Conservation (phyloP, 2,888 invertebrate genomes). For the Dicyrtomina minuta region DNA sequence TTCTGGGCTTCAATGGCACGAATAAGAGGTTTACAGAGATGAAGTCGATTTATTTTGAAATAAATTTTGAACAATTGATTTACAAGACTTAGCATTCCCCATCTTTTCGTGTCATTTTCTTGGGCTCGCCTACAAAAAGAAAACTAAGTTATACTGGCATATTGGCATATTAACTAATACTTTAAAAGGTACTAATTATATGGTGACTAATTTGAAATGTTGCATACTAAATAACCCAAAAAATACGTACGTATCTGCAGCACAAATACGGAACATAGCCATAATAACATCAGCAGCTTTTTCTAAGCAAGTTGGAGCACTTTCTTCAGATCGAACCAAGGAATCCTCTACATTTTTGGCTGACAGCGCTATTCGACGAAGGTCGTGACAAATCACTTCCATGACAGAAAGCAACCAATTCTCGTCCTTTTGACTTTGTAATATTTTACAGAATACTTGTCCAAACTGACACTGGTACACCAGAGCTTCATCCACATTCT, state of each 20-base stretch:
- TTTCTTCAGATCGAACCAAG: constrained; percentile 44
- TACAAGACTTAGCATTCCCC: constrained; percentile 93
- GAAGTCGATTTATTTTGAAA: constrained; percentile 85
- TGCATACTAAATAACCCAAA: neutral
- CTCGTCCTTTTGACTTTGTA: constrained; percentile 87
- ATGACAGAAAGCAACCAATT: constrained; percentile 97
- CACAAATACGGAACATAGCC: constrained; percentile 91
- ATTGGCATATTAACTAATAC: neutral
- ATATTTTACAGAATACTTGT: constrained; percentile 74
- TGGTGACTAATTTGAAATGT: constrained; percentile 9
- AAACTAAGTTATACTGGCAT: constrained; percentile 14
- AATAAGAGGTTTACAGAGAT: constrained; percentile 89
- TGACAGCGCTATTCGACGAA: constrained; percentile 78
- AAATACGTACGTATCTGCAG: constrained; percentile 74
- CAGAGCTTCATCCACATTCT: constrained; percentile 67
- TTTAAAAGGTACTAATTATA: neutral
- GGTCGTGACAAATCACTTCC: constrained; percentile 84
- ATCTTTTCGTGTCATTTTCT: constrained; percentile 87
- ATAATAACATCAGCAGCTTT: constrained; percentile 91
- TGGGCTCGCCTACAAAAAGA: constrained; percentile 71
- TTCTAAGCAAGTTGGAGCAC: constrained; percentile 62
- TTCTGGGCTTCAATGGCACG: constrained; percentile 87
- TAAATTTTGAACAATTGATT: constrained; percentile 98
- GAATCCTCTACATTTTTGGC: constrained; percentile 65
- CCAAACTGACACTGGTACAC: constrained; percentile 75